Evolutionary conservation across 2,888 invertebrate genomes (phyloP), one percentile per base, ranked within the genome.

Genomic region (Lithophane ornitopus): DNA sequence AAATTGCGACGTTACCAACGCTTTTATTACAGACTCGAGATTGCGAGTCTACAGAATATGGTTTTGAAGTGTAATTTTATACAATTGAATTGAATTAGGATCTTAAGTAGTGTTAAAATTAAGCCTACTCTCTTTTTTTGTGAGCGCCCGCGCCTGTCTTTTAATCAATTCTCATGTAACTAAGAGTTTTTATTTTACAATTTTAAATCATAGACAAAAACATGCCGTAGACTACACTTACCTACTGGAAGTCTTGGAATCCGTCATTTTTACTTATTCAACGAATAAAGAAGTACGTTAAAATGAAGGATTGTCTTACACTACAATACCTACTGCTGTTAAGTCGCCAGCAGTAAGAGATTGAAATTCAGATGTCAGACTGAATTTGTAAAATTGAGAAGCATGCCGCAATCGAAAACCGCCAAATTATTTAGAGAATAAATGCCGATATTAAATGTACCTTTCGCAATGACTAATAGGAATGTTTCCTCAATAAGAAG

Each of bases 1-100:
- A 92, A 90, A 91, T 90, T 91, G 89, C 88, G 85, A 84, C 82
- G 87, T 86, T 87, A 89, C 84, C 86, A 82, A 82, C 88, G 86
- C 87, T 88, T 90, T 90, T 87, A 81, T 84, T 86, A 86, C 76
- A 59, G 73, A 28, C 68, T 63, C 41, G 39, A 81, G 68, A 85
- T 82, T 85, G 72, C 63, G 77, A 71, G 49, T 63, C 67, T 82
- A 75, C 58, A 73, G 66, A 81, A 74, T 83, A 78, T 77, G 82
- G 84, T 71, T 67, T 58, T 59, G 12, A 63, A 84, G 62, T 75
- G 81, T 84, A 68, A 84, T 84, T 82, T 84, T 84, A 82, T 69
- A 75, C 85, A 84, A 59, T 82, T 80, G 76, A 76, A 84, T 82
- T 70, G 80, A 67, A 81, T 81, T 74, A 74, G 70, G 62, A 49